phyloP scores from a whole-genome alignment of 2,113 vertebrate genomes.

The Salvator merianae region DNA sequence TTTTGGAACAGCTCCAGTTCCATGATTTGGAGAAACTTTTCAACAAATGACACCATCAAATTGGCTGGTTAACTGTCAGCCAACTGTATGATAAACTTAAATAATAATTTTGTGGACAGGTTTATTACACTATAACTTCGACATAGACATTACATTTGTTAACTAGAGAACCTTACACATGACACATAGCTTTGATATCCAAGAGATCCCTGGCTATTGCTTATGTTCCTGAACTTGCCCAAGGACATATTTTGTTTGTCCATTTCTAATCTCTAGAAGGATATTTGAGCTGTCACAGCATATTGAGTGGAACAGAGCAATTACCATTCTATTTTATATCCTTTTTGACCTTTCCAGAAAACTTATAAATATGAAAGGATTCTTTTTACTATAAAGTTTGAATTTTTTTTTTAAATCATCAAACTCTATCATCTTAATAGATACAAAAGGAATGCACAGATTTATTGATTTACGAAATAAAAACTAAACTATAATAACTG shows the following conservation, averaged over 20 bases:
- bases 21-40: not conserved
- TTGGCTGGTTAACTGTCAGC: not conserved
- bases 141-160: not conserved
- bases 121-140: not conserved
- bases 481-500: no score
- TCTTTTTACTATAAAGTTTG: slow-evolving; percentile 28
- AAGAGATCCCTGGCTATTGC: not conserved
- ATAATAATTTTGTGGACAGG: not conserved
- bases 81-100: not conserved
- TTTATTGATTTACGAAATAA: not conserved
- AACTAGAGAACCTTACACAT: not conserved
- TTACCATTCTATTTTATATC: not conserved
- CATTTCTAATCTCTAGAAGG: slow-evolving; percentile 14
- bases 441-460: not conserved
- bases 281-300: not conserved
- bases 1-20: not conserved
- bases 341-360: slow-evolving; percentile 4
- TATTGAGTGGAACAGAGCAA: slow-evolving; percentile 5
- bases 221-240: slow-evolving; percentile 23
- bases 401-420: not conserved
- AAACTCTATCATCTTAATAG: not conserved
- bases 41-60: not conserved
- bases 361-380: not conserved
- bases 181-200: slow-evolving; percentile 1
- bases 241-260: slow-evolving; percentile 8